phyloP scores from a whole-genome alignment of 1,140 invertebrate species.

The Drosophila serrata region DNA sequence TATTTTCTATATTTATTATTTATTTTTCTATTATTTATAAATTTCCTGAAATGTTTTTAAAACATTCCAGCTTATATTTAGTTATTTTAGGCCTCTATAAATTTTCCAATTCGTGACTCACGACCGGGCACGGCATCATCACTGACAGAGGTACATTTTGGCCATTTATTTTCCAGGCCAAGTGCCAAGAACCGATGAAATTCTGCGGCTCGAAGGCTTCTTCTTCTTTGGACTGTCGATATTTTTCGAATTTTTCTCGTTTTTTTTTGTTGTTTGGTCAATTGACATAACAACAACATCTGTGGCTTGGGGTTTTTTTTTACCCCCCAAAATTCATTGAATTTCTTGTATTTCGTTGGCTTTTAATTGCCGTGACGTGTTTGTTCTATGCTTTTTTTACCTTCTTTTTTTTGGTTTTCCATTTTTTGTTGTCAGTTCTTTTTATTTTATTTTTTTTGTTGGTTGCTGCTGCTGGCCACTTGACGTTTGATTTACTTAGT shows the following conservation, averaged over 20 bases:
- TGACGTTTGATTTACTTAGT: conserved; percentile 61
- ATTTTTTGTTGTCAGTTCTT: conserved; percentile 18
- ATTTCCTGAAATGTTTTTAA: neutral
- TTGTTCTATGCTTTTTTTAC: conserved; percentile 53
- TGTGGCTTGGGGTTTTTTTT: conserved; percentile 34
- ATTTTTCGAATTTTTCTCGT: conserved; percentile 35
- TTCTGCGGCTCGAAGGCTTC: conserved; percentile 38
- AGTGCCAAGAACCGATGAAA: conserved; percentile 46
- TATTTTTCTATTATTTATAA: neutral
- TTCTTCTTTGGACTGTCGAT: conserved; percentile 27
- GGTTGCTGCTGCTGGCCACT: conserved; percentile 58
- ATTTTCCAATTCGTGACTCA: neutral
- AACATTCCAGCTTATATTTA: neutral
- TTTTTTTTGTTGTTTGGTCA: conserved; percentile 35
- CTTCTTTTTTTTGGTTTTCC: conserved; percentile 15
- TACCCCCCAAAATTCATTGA: conserved; percentile 8
- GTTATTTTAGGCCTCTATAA: neutral
- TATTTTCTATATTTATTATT: neutral
- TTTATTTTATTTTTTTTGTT: conserved; percentile 34
- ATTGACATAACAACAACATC: conserved; percentile 49
- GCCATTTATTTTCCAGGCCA: conserved; percentile 38
- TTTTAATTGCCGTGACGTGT: conserved; percentile 81
- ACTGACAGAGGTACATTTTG: neutral
- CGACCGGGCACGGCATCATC: conserved; percentile 13
- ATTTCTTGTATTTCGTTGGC: conserved; percentile 52